These are phyloP conservation scores for Fragum whitleyi DNA, from an alignment of 2,888 invertebrate species.

Conservation along the genomic window DNA sequence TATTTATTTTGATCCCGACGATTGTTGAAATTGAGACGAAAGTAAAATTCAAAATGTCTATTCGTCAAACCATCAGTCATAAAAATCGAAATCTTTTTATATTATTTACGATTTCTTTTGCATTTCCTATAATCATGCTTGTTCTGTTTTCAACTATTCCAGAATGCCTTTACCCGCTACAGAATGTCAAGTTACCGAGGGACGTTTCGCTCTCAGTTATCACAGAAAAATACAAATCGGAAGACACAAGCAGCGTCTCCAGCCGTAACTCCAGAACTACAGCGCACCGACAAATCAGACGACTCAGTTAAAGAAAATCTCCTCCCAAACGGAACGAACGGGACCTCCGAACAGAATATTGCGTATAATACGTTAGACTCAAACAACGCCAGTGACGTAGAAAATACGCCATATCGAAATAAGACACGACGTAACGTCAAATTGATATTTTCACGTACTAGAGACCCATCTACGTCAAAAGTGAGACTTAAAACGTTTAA, in stretches of 20 bases:
- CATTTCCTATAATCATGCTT: no score
- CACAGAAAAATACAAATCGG: background rate
- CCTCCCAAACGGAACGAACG: slow-evolving; percentile 2
- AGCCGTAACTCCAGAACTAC: slow-evolving; percentile 4
- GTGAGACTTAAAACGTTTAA: slow-evolving; percentile 1
- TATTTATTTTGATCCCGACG: no score
- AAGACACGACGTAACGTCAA: slow-evolving; percentile 15
- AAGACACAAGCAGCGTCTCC: background rate
- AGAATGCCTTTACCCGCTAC: slow-evolving; percentile 23
- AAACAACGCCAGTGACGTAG: background rate
- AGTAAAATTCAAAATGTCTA: no score
- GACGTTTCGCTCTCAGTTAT: slow-evolving; percentile 13
- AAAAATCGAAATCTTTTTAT: no score
- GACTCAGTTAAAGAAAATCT: background rate
- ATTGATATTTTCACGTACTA: slow-evolving; percentile 23
- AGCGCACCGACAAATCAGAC: background rate
- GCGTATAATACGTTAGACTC: background rate
- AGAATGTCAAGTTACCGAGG: slow-evolving; percentile 24
- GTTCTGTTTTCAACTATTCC: background rate
- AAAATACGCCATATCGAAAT: background rate
- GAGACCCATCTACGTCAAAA: slow-evolving; percentile 10
- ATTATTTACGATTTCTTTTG: no score
- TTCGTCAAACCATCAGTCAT: no score
- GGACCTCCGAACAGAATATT: background rate
- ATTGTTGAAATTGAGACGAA: no score